These are phyloP conservation scores for Archilochus colubris DNA, from an alignment of 2,113 vertebrate species.

Conservation along the genomic window DNA sequence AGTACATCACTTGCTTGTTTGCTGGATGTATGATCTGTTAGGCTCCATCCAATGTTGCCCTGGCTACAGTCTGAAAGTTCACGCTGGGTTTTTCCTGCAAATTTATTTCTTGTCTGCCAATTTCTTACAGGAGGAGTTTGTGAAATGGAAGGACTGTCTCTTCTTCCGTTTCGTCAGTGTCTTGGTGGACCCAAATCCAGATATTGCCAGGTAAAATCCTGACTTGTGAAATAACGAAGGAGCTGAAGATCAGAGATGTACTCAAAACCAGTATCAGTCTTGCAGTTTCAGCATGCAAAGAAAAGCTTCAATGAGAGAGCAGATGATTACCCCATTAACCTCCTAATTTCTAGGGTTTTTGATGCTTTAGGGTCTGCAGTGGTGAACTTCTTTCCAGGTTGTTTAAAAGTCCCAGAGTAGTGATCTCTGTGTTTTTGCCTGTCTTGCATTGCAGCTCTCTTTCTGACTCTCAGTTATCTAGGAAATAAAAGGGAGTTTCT, in stretches of 20 bases:
- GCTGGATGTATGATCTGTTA: neutral
- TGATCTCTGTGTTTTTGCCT: neutral
- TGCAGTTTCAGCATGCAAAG: neutral
- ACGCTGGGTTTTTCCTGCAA: neutral
- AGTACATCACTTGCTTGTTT: neutral
- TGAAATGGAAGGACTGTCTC: constrained; percentile 94
- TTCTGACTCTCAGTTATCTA: neutral
- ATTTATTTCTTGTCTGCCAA: neutral
- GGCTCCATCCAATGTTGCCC: neutral
- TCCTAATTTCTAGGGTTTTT: neutral
- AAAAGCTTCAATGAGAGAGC: neutral
- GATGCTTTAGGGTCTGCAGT: neutral
- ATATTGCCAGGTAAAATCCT: constrained; percentile 85
- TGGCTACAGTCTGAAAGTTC: neutral
- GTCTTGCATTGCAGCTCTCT: neutral
- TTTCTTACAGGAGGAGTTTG: constrained; percentile 88
- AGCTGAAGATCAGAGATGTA: neutral
- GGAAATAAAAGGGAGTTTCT: neutral
- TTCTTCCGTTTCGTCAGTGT: constrained; percentile 89
- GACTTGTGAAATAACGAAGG: neutral
- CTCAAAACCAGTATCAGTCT: neutral
- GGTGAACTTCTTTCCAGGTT: neutral
- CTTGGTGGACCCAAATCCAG: constrained; percentile 85
- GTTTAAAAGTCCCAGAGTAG: neutral
- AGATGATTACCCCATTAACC: neutral